Evolutionary conservation across 2,888 invertebrate genomes (phyloP).

Genomic region (Bruchidius siliquastri): DNA sequence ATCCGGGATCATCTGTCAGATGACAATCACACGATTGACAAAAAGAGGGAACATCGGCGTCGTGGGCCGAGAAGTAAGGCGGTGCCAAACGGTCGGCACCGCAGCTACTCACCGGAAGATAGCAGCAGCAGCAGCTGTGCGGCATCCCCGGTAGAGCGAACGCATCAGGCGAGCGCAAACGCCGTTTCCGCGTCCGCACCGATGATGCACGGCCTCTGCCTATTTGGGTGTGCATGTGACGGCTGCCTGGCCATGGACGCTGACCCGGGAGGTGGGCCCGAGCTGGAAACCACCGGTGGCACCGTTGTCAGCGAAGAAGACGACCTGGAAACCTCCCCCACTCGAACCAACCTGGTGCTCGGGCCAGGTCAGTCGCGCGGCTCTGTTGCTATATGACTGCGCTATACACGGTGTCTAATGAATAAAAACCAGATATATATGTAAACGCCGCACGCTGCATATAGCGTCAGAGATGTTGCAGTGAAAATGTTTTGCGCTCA

Average conservation of each 20-base stretch:
- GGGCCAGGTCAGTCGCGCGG: slow-evolving; percentile 50
- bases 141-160: not conserved
- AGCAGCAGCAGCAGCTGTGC: not conserved
- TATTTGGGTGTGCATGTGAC: slow-evolving; percentile 44
- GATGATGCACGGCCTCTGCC: slow-evolving; percentile 35
- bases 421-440: not conserved
- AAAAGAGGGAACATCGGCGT: not conserved
- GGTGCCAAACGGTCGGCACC: not conserved
- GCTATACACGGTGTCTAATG: not conserved
- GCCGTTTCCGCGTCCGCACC: not conserved
- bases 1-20: not conserved
- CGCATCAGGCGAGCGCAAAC: not conserved
- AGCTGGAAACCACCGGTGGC: slow-evolving; percentile 1
- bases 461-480: no score
- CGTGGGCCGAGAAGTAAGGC: not conserved
- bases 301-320: not conserved
- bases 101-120: not conserved
- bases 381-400: slow-evolving; percentile 16
- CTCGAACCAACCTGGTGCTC: slow-evolving; percentile 40
- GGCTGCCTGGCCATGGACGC: slow-evolving; percentile 42
- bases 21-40: not conserved
- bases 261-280: slow-evolving; percentile 31
- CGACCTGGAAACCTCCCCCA: slow-evolving; percentile 14
- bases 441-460: not conserved
- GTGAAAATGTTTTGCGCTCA: no score